These are phyloP conservation scores for Oryzias woworae DNA, from an alignment of 2,113 vertebrate species.

Conservation along the genomic window DNA sequence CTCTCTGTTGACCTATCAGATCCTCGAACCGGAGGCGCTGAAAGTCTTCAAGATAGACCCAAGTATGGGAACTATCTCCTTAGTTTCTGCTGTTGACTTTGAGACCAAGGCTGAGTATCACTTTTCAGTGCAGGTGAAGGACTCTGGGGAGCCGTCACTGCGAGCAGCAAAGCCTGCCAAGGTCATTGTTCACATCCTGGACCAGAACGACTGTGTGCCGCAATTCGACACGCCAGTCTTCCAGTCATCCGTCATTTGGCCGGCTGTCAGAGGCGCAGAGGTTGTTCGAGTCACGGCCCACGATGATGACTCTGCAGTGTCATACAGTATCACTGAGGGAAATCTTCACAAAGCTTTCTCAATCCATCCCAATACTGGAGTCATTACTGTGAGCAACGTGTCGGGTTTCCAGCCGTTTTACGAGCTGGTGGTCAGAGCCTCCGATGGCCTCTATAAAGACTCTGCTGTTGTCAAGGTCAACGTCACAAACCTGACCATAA, in stretches of 20 bases:
- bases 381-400: constrained; percentile 80
- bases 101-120: constrained; percentile 81
- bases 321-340: constrained; percentile 83
- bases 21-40: constrained; percentile 83
- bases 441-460: constrained; percentile 86
- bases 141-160: constrained; percentile 84
- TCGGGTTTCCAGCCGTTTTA: constrained; percentile 69
- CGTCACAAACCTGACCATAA: constrained; percentile 70
- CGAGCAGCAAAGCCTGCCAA: constrained; percentile 83
- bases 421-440: constrained; percentile 82
- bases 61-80: constrained; percentile 86
- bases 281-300: constrained; percentile 80
- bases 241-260: constrained; percentile 74
- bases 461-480: constrained; percentile 81
- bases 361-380: constrained; percentile 81
- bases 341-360: constrained; percentile 80
- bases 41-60: constrained; percentile 87
- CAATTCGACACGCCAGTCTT: constrained; percentile 80
- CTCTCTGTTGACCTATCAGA: constrained; percentile 85
- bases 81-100: constrained; percentile 83
- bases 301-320: constrained; percentile 88
- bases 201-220: constrained; percentile 90
- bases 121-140: constrained; percentile 85
- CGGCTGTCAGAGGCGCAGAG: constrained; percentile 82
- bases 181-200: constrained; percentile 81